Percentiles rank a stretch among this genome's conserved stretches.
phyloP scores from a whole-genome alignment of 1,140 invertebrate species.

The Drosophila parabipectinata region DNA sequence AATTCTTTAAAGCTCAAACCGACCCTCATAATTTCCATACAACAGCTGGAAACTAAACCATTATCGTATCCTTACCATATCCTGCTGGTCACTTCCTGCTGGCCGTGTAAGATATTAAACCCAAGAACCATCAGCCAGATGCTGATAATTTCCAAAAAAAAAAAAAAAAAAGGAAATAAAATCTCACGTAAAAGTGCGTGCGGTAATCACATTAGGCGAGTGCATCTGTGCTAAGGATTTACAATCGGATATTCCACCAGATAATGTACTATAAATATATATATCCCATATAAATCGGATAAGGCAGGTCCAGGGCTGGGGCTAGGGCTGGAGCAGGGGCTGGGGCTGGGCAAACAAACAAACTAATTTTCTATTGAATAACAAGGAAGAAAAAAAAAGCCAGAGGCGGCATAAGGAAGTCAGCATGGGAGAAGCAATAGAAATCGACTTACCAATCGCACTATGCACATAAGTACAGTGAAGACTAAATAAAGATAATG shows the following conservation, averaged over 20 bases:
- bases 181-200: not conserved
- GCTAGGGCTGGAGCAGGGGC: too few relatives aligned
- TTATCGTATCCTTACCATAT: slow-evolving; percentile 5
- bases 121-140: not conserved
- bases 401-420: slow-evolving; percentile 22
- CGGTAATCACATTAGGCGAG: slow-evolving; percentile 4
- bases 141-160: slow-evolving; percentile 17
- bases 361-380: slow-evolving; percentile 57
- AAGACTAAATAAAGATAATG: not conserved
- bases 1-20: not conserved
- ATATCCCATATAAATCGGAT: not conserved
- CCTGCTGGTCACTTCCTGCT: not conserved
- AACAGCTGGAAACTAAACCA: slow-evolving; percentile 17
- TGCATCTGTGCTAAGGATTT: not conserved
- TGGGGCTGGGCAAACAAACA: slow-evolving; percentile 32
- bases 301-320: not conserved
- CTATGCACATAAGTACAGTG: not conserved
- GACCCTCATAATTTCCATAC: slow-evolving; percentile 20
- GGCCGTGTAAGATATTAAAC: not conserved
- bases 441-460: slow-evolving; percentile 2
- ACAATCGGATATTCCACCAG: not conserved
- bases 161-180: slow-evolving; percentile 4
- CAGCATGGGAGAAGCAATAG: slow-evolving; percentile 1
- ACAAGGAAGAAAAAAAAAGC: slow-evolving; percentile 14
- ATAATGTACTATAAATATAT: not conserved